Percentiles rank a stretch among this genome's conserved stretches.
Conservation (phyloP, 1,140 invertebrate genomes). For the Limonius californicus region DNA sequence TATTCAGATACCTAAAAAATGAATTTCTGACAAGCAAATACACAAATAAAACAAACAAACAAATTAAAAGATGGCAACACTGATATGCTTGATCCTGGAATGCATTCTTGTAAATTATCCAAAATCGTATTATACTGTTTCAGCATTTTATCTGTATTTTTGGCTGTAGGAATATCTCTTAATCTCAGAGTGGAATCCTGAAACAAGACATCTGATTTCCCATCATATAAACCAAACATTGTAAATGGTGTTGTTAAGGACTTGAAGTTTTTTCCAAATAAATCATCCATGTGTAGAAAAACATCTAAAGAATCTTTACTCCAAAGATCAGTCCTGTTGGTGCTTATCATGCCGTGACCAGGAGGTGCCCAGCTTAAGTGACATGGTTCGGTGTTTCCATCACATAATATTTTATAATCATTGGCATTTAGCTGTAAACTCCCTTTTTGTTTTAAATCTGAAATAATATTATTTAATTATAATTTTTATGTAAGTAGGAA, state of each 20-base stretch:
- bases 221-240: slow-evolving; percentile 63
- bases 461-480: too few species aligned
- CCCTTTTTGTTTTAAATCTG: slow-evolving; percentile 10
- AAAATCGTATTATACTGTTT: slow-evolving; percentile 24
- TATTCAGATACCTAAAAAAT: too few species aligned
- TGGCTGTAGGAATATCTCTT: slow-evolving; percentile 35
- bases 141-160: slow-evolving; percentile 36
- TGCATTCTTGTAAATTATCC: neutral
- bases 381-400: slow-evolving; percentile 51
- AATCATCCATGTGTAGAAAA: slow-evolving; percentile 60
- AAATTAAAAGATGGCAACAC: neutral
- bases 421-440: neutral
- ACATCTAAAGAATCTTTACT: slow-evolving; percentile 62
- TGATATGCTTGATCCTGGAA: neutral
- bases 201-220: slow-evolving; percentile 59
- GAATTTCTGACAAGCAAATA: neutral
- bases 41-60: neutral
- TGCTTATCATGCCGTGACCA: slow-evolving; percentile 57
- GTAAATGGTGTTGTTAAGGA: slow-evolving; percentile 59
- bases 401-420: slow-evolving; percentile 5
- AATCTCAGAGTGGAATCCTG: slow-evolving; percentile 59
- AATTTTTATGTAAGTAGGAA: too few species aligned
- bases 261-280: slow-evolving; percentile 62
- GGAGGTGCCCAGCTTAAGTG: slow-evolving; percentile 67
- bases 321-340: slow-evolving; percentile 53